These are phyloP conservation scores for Cyclina sinensis DNA, from an alignment of 1,140 invertebrate species.

Conservation along the genomic window DNA sequence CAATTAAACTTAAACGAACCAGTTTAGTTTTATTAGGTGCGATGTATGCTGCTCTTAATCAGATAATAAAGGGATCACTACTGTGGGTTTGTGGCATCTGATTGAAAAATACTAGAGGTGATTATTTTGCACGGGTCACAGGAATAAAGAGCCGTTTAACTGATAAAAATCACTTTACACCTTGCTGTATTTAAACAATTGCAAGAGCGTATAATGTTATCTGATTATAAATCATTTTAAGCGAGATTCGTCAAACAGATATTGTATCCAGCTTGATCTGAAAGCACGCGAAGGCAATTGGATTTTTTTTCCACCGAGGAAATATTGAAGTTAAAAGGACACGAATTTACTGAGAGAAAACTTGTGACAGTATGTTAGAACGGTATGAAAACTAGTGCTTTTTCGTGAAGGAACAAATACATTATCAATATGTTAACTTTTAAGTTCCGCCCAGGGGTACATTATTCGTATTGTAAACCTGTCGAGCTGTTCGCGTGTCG, in stretches of 20 bases:
- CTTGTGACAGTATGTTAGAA: background rate
- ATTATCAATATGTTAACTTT: conserved; percentile 22
- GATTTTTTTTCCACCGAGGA: background rate
- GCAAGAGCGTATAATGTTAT: conserved; percentile 17
- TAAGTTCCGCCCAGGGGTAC: conserved; percentile 30
- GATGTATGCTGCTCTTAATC: background rate
- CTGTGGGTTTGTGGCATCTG: no score
- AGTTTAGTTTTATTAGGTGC: conserved; percentile 3
- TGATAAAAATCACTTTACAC: background rate
- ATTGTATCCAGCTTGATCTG: background rate
- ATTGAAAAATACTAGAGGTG: background rate
- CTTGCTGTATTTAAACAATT: background rate
- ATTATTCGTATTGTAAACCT: conserved; percentile 1
- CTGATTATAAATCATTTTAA: background rate
- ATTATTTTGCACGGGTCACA: background rate
- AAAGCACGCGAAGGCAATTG: background rate
- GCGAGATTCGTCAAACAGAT: background rate
- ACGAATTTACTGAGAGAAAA: background rate
- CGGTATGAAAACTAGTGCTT: background rate
- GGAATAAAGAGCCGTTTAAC: background rate
- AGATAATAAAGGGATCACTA: background rate
- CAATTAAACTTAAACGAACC: background rate
- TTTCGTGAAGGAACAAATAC: conserved; percentile 8
- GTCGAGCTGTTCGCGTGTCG: conserved; percentile 8
- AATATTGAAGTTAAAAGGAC: background rate